These are phyloP conservation scores for Nephila pilipes DNA, from an alignment of 1,140 invertebrate genomes.

Conservation along the genomic window DNA sequence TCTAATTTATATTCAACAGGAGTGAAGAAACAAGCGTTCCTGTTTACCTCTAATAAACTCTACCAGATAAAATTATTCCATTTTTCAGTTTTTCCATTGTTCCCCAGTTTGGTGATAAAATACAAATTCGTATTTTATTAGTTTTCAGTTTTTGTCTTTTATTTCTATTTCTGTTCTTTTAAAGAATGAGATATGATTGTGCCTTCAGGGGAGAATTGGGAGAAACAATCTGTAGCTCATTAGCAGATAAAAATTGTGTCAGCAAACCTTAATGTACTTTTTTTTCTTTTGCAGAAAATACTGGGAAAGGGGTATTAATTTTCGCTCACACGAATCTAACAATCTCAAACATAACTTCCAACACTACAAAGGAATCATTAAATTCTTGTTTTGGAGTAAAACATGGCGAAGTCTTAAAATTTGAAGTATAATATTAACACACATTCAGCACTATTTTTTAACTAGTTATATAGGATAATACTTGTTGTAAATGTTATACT, in stretches of 20 bases:
- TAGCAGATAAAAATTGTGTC: conserved; percentile 12
- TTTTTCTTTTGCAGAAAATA: not conserved
- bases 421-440: too few species aligned
- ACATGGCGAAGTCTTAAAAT: too few species aligned
- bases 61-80: too few species aligned
- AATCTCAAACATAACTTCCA: not conserved
- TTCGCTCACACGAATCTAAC: not conserved
- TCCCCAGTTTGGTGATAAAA: not conserved
- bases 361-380: not conserved
- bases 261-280: not conserved
- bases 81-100: too few species aligned
- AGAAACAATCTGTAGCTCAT: conserved; percentile 19
- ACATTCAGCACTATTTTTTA: too few species aligned
- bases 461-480: too few species aligned
- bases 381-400: not conserved
- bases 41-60: too few species aligned
- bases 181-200: conserved; percentile 6
- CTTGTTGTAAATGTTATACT: too few species aligned
- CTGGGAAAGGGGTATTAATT: not conserved
- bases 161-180: not conserved
- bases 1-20: too few species aligned
- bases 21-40: too few species aligned
- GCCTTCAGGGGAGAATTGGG: not conserved
- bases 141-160: not conserved
- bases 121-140: conserved; percentile 2